Conservation (phyloP, 2,797 vertebrate species). For the Chrosomus eos region DNA sequence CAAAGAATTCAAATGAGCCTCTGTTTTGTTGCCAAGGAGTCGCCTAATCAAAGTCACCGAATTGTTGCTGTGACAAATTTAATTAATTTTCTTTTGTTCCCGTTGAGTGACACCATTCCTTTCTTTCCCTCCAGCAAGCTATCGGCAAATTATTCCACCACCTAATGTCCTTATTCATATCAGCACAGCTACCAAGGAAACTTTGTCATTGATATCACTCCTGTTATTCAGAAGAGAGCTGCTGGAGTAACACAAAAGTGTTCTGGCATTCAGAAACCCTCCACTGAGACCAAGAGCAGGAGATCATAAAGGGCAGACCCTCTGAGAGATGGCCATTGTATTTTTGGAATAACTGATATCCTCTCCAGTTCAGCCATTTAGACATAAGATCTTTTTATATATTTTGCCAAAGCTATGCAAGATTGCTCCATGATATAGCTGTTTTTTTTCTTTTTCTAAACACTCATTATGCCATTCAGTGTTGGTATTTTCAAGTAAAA, state of each 20-base stretch:
- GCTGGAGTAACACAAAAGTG: constrained; percentile 33
- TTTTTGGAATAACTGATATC: constrained; percentile 17
- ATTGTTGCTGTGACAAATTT: constrained; percentile 78
- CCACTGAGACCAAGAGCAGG: constrained; percentile 37
- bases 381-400: neutral
- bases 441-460: neutral
- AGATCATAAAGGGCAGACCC: constrained; percentile 45
- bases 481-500: neutral
- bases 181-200: constrained; percentile 66
- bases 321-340: constrained; percentile 15
- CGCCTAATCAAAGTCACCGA: constrained; percentile 76
- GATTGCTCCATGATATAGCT: neutral
- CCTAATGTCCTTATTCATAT: constrained; percentile 75
- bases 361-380: constrained; percentile 26
- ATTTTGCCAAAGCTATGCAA: neutral
- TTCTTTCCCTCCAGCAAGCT: constrained; percentile 73
- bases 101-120: constrained; percentile 78
- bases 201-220: constrained; percentile 60
- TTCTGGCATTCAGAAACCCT: constrained; percentile 35
- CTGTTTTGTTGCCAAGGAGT: constrained; percentile 68
- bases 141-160: constrained; percentile 75
- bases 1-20: constrained; percentile 70
- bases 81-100: constrained; percentile 80
- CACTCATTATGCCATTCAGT: neutral
- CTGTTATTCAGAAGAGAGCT: constrained; percentile 50